These are phyloP conservation scores for Micromussa lordhowensis DNA, from an alignment of 92 coral and sea anemone species.

Conservation along the genomic window DNA sequence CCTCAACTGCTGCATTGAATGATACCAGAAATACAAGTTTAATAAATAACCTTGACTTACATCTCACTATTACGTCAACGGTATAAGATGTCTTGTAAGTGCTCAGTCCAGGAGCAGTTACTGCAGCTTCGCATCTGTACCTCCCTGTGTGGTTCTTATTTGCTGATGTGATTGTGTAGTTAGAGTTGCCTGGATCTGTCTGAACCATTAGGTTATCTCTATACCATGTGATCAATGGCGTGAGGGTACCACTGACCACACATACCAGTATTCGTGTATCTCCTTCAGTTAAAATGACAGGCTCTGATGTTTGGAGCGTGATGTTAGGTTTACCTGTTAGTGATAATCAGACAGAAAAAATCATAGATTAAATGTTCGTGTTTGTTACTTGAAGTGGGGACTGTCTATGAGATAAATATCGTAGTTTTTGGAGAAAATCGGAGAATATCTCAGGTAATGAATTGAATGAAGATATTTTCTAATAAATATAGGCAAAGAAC, in stretches of 20 bases:
- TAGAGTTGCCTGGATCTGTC: neutral
- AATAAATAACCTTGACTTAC: neutral
- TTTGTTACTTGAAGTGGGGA: neutral
- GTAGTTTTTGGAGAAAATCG: too few relatives aligned
- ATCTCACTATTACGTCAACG: conserved; percentile 15
- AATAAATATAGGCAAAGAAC: too few relatives aligned
- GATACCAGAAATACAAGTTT: too few relatives aligned
- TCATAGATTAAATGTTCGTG: neutral
- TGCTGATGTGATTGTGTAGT: conserved; percentile 60
- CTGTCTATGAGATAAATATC: neutral
- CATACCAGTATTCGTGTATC: conserved; percentile 46
- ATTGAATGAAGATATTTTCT: too few relatives aligned
- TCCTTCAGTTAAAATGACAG: conserved; percentile 38
- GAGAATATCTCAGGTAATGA: too few relatives aligned
- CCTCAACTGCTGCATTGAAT: too few relatives aligned
- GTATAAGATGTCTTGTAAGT: neutral
- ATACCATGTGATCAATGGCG: conserved; percentile 64
- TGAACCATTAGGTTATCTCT: conserved; percentile 21
- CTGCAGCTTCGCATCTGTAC: conserved; percentile 60
- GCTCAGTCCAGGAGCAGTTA: conserved; percentile 20
- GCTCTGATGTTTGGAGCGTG: neutral
- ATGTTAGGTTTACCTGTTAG: conserved; percentile 5
- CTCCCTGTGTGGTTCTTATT: conserved; percentile 45
- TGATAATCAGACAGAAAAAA: neutral
- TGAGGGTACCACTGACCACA: conserved; percentile 64